Percentiles rank a stretch among this genome's conserved stretches.
Evolutionary conservation across 2,113 vertebrate species (phyloP).

Genomic region (Dasyurus viverrinus): DNA sequence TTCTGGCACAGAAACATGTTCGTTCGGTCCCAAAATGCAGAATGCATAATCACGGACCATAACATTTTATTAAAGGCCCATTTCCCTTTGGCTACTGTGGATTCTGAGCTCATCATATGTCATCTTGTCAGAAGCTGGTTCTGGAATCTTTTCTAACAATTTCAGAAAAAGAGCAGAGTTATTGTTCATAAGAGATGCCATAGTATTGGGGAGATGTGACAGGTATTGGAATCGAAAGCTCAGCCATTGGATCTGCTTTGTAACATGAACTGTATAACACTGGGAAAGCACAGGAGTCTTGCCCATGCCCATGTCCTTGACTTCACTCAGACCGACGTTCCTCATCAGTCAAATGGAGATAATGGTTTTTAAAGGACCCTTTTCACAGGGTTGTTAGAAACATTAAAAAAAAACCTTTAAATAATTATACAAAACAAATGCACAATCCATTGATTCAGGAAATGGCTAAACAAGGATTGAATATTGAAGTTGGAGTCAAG

Average conservation of each 20-base stretch:
- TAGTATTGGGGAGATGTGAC: background rate
- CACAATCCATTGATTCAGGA: background rate
- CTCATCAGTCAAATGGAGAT: background rate
- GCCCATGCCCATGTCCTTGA: background rate
- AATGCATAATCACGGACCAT: conserved; percentile 23
- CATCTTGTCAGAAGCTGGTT: background rate
- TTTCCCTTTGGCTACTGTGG: conserved; percentile 39
- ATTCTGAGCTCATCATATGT: conserved; percentile 17
- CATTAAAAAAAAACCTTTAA: background rate
- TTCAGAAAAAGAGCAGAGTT: conserved; percentile 1
- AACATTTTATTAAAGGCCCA: conserved; percentile 51
- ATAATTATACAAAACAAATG: background rate
- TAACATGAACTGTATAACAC: background rate
- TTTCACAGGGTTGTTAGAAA: background rate
- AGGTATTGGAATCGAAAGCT: background rate
- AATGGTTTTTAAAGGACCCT: background rate
- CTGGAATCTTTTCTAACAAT: conserved; percentile 9
- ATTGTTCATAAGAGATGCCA: background rate
- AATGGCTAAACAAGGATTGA: background rate
- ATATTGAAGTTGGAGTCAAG: background rate
- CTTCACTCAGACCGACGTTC: background rate
- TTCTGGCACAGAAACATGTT: conserved; percentile 44
- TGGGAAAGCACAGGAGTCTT: background rate
- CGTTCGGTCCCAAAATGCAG: background rate
- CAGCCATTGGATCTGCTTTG: background rate